Evolutionary conservation across 1,140 invertebrate species (phyloP), one percentile per base, ranked within the genome.

Genomic region (Calliopsis andreniformis): DNA sequence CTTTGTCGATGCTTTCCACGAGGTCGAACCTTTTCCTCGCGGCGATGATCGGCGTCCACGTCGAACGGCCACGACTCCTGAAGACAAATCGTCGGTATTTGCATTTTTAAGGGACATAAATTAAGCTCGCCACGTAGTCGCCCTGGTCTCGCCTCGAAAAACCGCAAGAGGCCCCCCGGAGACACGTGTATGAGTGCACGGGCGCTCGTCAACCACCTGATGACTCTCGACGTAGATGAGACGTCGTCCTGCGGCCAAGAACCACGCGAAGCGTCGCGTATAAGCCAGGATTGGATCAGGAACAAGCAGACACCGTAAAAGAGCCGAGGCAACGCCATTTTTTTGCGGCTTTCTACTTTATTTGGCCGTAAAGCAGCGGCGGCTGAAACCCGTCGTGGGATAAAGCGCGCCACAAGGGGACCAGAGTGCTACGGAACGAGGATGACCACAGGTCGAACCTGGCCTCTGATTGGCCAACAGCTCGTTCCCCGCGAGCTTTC

Each of bases 21-120:
- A 39, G 20, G 42, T 20, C 49, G 61, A 30, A 39, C 56, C 68
- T 62, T 64, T 72, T 67, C 64, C 43, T 43, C 20, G 16, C 32
- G 30, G 28, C 39, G 68, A 56, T 42, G 49, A 51, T 35, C 42
- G 72, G 23, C 55, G 25, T 30, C 14, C 20, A 45, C 43, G 43
- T 49, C 73, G 23, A 18, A 2, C 66, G 3, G 42, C 55, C 35
- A 23, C 42, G 25, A 28, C 56, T 56, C n/a, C 18, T 63, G 69
- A 82, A 82, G 82, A 87, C 72, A 80, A 80, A 82, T 86, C 84
- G 85, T 25, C 35, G 42, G 39, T 51, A 86, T 87, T 87, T 86
- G 81, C 86, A 87, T 87, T 82, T 78, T 75, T 78, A 80, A 78
- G 32, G 73, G 73, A 69, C 77, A 82, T 86, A 80, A 87, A 87